Base-by-base conservation (phyloP, 2,113 vertebrate genomes). In the Gnathonemus echidnorhynchus region DNA sequence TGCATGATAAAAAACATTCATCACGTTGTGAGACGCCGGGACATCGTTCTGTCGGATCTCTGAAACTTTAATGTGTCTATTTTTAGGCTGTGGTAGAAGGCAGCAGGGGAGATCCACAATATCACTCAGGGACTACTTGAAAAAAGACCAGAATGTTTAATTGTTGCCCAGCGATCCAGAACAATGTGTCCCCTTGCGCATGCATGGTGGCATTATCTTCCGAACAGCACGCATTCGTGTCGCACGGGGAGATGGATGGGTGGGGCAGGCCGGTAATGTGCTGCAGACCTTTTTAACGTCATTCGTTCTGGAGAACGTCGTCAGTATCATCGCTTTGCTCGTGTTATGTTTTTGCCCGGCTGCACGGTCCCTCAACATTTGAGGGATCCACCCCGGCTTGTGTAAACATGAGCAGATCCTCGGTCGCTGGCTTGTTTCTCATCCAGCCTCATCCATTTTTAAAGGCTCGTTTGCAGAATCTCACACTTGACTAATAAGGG, bases 31-130 rank as follows among this genome's bases (percentile, higher is more conserved):
- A 91, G 88, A 87, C 86, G 86, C 85, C 21, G 27, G 77, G 77
- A 84, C 87, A 70, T 92, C 88, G 53, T 89, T 84, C 56, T 66
- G 85, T 92, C 87, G 31, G 21, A 66, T 80, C 74, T 52, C 5
- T 88, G 83, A 74, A 88, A 77, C 58, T 90, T 91, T 87, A 91
- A 91, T 91, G 90, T 89, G 77, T 86, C 90, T 91, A 90, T 89
- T 92, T 92, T 89, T 85, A 53, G 85, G 58, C 24, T 11, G 70
- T 48, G 24, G 42, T 27, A 86, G 58, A 88, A 90, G 74, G 62
- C 31, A 52, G 56, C 86, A 42, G 52, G 56, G 85, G 19, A 49
- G 31, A 10, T 88, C 45, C 42, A 35, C 31, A 31, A 84, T 8
- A 80, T 58, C 74, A 15, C 15, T 46, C 66, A 39, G 62, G 85